phyloP scores from a whole-genome alignment of 1,140 invertebrate genomes.

The Microplitis demolitor region DNA sequence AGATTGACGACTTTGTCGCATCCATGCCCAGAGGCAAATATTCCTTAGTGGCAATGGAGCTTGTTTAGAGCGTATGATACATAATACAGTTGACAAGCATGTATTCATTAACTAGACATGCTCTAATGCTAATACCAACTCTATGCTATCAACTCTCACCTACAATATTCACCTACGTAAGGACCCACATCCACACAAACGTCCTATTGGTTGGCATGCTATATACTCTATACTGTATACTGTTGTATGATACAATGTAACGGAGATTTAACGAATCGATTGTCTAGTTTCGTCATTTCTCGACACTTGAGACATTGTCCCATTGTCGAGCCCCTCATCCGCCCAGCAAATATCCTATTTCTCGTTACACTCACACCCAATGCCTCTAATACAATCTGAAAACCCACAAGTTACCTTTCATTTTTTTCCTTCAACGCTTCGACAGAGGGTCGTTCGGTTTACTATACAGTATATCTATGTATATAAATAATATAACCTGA shows the following conservation, averaged over 20 bases:
- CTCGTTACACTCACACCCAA: not conserved
- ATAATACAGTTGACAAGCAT: conserved; percentile 2
- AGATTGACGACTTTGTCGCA: conserved; percentile 3
- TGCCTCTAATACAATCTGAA: not conserved
- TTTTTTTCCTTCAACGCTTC: not conserved
- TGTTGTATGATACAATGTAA: no score
- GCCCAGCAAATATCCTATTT: conserved; percentile 17
- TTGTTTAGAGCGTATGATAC: conserved; percentile 6
- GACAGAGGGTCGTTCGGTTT: no score
- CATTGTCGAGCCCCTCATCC: conserved; percentile 1
- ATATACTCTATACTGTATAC: no score
- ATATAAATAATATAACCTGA: not conserved
- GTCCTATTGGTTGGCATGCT: no score
- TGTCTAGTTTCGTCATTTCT: conserved; percentile 14
- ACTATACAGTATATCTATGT: not conserved
- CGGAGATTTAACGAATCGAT: conserved; percentile 30
- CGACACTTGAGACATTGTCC: not conserved
- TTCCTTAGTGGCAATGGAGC: not conserved
- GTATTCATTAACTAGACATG: not conserved
- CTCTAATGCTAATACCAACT: not conserved
- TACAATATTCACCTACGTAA: no score
- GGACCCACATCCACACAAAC: no score
- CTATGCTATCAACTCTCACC: no score
- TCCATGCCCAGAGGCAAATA: conserved; percentile 4
- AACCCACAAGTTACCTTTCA: not conserved